Evolutionary conservation across 2,797 vertebrate genomes (phyloP), one percentile per base, ranked within the genome.

Genomic region (Lates japonicus): DNA sequence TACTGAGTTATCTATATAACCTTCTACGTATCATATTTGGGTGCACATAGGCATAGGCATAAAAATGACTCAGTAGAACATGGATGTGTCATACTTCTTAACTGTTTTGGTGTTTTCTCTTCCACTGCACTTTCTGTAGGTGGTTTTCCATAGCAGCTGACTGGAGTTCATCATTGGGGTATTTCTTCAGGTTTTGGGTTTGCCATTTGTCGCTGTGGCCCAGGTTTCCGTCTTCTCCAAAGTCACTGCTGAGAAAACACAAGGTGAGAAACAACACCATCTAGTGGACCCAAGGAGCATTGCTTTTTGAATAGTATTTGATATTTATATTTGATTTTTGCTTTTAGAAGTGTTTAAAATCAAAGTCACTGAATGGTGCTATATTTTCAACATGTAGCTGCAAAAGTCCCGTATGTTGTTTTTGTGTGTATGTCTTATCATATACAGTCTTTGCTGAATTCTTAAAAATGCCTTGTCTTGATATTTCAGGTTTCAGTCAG

Each of bases 181-280:
- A 49, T 96, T 97, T 80, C 93, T 97, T 78, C 96, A 97, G 89
- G 93, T 97, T 64, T 74, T 96, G 81, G 96, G 96, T 44, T 85
- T 97, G 48, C 96, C 96, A 0, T 97, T 97, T 76, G 95, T 97
- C 1, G 94, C 96, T 0, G 96, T 97, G 17, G 95, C 96, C 39
- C 96, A 97, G 76, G 94, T 97, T 59, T 97, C 96, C 14, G 95
- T 97, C 51, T 97, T 96, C 75, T 97, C 96, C 54, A 97, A 97
- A 93, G 87, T 97, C 48, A 97, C 96, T 0, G 83, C 95, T 10
- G 95, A 96, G 84, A 95, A 87, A 84, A 97, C 96, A 0, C 96
- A 97, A 92, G 96, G 96, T 97, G 70, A 92, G 91, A 76, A 85
- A 84, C 49, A 3, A 48, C 74, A 37, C 17, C 61, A 58, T 63